These are phyloP conservation scores for Melanocharis versteri DNA, from an alignment of 2,113 vertebrate genomes.

Conservation along the genomic window DNA sequence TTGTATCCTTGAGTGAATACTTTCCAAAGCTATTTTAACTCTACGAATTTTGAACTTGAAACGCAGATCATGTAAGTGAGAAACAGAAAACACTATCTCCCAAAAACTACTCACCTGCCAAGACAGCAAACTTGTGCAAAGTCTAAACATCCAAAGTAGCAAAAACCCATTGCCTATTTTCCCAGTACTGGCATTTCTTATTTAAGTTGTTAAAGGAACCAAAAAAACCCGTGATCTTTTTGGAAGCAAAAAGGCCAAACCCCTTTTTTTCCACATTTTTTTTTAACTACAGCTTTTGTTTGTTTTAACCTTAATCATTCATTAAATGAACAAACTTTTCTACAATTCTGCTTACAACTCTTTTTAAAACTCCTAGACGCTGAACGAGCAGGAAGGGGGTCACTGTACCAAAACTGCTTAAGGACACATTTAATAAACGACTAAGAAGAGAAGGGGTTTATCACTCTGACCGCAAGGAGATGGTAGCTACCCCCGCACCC, in stretches of 20 bases:
- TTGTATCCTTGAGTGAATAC: not conserved
- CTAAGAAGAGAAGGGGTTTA: not conserved
- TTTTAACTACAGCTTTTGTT: not conserved
- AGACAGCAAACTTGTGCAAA: not conserved
- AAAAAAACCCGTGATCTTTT: accelerated
- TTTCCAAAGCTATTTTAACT: not conserved
- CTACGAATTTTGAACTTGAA: not conserved
- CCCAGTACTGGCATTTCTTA: not conserved
- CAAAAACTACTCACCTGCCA: not conserved
- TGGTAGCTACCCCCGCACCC: accelerated
- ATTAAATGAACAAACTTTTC: not conserved
- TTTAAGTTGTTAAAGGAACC: not conserved
- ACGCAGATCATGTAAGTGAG: not conserved
- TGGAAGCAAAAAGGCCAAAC: not conserved
- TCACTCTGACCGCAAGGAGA: no score
- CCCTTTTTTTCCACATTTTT: accelerated
- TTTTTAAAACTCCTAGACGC: not conserved
- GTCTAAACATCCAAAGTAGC: not conserved
- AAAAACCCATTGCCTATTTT: not conserved
- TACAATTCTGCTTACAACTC: not conserved
- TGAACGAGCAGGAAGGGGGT: not conserved
- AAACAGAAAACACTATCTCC: not conserved
- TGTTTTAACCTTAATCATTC: not conserved
- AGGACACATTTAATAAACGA: not conserved
- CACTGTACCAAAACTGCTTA: not conserved